phyloP scores from a whole-genome alignment of 2,888 invertebrate species.

The Protophormia terraenovae region DNA sequence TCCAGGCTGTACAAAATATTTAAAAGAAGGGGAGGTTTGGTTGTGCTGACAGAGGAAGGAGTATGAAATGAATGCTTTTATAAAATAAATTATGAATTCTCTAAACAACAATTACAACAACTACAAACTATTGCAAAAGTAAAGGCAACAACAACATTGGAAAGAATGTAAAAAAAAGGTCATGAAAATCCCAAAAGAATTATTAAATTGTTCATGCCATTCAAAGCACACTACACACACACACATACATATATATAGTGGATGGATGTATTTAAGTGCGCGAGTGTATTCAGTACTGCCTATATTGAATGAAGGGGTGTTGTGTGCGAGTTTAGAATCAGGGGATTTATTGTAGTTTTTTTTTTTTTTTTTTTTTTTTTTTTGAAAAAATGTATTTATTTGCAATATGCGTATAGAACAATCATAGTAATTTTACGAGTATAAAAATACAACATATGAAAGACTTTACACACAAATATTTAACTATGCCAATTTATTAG shows the following conservation, averaged over 20 bases:
- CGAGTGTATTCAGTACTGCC: not conserved
- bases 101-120: conserved; percentile 55
- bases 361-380: no score
- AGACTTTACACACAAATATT: not conserved
- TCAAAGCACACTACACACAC: conserved; percentile 14
- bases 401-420: conserved; percentile 49
- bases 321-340: conserved; percentile 15
- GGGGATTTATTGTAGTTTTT: conserved; percentile 11
- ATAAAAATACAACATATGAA: conserved; percentile 19
- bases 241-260: not conserved
- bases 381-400: conserved; percentile 4
- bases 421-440: conserved; percentile 18
- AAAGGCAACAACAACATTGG: conserved; percentile 3
- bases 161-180: conserved; percentile 48
- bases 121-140: conserved; percentile 17
- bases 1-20: not conserved
- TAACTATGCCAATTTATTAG: conserved; percentile 5
- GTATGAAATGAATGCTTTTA: no score
- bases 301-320: conserved; percentile 25
- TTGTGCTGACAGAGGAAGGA: no score
- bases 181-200: conserved; percentile 60
- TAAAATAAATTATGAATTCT: conserved; percentile 62
- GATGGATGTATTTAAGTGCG: not conserved
- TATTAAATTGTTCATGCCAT: conserved; percentile 63
- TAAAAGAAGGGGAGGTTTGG: conserved; percentile 35